Percentiles rank a stretch among this genome's conserved stretches.
Evolutionary conservation across 2,113 vertebrate genomes (phyloP).

Genomic region (Cebus imitator): DNA sequence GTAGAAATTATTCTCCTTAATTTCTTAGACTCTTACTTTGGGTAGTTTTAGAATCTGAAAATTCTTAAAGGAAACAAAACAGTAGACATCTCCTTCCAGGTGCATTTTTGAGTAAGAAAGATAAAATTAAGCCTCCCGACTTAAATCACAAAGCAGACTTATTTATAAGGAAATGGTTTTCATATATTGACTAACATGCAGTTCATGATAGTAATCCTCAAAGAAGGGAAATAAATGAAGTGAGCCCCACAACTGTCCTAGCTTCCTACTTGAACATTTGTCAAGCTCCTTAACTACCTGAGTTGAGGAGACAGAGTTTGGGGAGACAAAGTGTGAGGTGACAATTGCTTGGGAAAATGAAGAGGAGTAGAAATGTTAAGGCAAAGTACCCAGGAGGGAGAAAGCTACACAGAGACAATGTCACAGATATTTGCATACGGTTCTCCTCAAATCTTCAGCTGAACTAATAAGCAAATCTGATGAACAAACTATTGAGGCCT

Average conservation of each 20-base stretch:
- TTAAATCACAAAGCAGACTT: neutral
- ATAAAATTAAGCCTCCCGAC: neutral
- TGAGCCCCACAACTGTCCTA: neutral
- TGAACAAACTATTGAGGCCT: neutral
- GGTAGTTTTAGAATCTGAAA: neutral
- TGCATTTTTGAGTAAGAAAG: neutral
- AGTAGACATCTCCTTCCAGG: neutral
- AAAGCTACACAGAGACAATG: neutral
- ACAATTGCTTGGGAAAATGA: neutral
- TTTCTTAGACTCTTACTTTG: neutral
- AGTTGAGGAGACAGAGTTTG: neutral
- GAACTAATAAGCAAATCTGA: neutral
- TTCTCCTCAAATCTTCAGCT: neutral
- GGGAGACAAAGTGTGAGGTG: too few species aligned
- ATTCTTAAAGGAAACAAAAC: neutral
- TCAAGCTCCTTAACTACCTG: neutral
- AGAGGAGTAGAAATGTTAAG: neutral
- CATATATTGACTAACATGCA: neutral
- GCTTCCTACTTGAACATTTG: neutral
- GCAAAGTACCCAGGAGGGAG: neutral
- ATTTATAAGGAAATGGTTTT: neutral
- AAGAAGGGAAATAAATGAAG: neutral
- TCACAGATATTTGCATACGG: neutral
- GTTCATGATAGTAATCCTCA: rapidly evolving
- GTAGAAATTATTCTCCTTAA: neutral